Evolutionary conservation across 2,797 vertebrate species (phyloP), one percentile per base, ranked within the genome.

Genomic region (Sorex maritimensis): DNA sequence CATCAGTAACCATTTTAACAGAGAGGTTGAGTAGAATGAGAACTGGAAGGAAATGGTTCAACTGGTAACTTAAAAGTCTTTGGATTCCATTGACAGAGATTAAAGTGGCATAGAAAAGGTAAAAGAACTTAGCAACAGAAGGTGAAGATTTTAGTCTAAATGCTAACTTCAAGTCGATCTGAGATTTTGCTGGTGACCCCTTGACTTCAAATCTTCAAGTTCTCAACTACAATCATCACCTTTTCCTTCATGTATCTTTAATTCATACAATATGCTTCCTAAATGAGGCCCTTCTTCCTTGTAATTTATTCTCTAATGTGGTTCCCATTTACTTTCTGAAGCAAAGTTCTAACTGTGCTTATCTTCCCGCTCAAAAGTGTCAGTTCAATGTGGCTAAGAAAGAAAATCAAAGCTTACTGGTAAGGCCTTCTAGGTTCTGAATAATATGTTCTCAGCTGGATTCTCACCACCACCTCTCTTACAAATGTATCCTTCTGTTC

Each of bases 271-370:
- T 14, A 4, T 81, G 5, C 23, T 92, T 93, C 58, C 49, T 78
- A 63, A 88, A 74, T 44, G 49, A 23, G 75, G 23, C 2, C 6
- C 10, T 24, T 14, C 44, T 24, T 49, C n/a, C 49, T n/a, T 86
- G 15, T 14, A 26, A 19, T 44, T 30, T 30, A 58, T 6, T 81
- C 26, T 75, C 7, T 72, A 68, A 68, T 34, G 23, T 71, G 77
- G 15, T 79, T 3, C 52, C 72, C 63, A 24, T 44, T 75, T 38
- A 4, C 28, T 91, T 81, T 72, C 58, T 83, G 78, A 83, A 83
- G 28, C 19, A 30, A 83, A 86, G 6, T 80, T 79, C 19, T 63
- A 79, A n/a, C 24, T 88, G 55, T 90, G 24, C 34, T 80, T 75
- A 55, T 49, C 17, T 88, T 12, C 38, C 55, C 72, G 17, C 41